Evolutionary conservation across 1,140 invertebrate genomes (phyloP), one percentile per base, ranked within the genome.

Genomic region (Melipona quadrifasciata): DNA sequence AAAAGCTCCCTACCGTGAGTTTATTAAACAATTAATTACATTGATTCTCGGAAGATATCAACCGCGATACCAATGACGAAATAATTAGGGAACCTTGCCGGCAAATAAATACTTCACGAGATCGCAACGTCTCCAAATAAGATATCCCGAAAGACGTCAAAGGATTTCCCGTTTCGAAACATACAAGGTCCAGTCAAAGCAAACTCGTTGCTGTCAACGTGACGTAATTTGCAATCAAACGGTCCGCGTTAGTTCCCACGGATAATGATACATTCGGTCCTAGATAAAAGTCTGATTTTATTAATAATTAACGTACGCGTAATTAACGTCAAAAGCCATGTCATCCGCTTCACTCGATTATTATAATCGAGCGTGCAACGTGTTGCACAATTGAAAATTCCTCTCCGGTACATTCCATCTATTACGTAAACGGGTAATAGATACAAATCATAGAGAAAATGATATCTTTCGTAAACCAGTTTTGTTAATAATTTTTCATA

Each of bases 281-380:
- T 58, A 77, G 87, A 86, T 88, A 89, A 89, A 77, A 31, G 53
- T 55, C 47, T 55, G n/a, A 47, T 72, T 86, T 70, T 72, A 80
- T 70, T 72, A 80, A 79, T 87, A 89, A 89, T 79, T 88, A 86
- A 68, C 64, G 34, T 83, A 75, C 76, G 78, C 80, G 76, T 89
- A 86, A 84, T 80, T 34, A 64, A 55, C 73, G 67, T 75, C 79
- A 61, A 65, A 82, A 78, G 27, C 72, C 21, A n/a, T 55, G 39
- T 89, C 88, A 89, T 88, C 84, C 47, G 12, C 71, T 51, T 84
- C 65, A 67, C 47, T 61, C 57, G 39, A 21, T 39, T 57, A 53
- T 75, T 58, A 4, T 34, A 53, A 16, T 53, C 14, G 16, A 65
- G 16, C 16, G 17, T 31, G 2, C 34, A 34, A 57, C 27, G 8